Evolutionary conservation across 2,888 invertebrate genomes (phyloP), one percentile per base, ranked within the genome.

Genomic region (Amorpha juglandis): DNA sequence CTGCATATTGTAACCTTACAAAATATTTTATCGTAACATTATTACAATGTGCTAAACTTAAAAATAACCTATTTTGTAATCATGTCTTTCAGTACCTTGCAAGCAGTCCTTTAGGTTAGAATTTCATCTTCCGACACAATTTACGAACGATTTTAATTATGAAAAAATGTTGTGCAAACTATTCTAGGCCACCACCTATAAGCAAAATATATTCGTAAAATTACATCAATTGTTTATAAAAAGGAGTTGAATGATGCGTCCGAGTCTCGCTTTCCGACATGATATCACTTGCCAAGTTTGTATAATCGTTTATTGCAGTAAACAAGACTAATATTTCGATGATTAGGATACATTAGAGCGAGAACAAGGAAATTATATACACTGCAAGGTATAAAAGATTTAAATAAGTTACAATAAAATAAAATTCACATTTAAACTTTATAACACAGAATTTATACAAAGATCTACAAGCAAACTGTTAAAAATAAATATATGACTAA

Each of bases 41-140:
- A 89, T 87, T 91, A 90, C 86, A 91, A 91, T 91, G 92, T 92
- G 92, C 91, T 92, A 91, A 91, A 92, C 91, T 92, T 92, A 92
- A 89, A 89, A 86, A 81, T 89, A 88, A 88, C 83, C 88, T 91
- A 91, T 87, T 87, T 87, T 85, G 84, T 87, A 86, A 87, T 89
- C 86, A 88, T 85, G 86, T 91, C 88, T 87, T 87, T 86, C 84
- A 84, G 83, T 87, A 85, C 84, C 87, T 90, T 88, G 88, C 92
- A 90, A 92, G 90, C 90, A 90, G 84, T 89, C 83, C 83, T 79
- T 78, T 78, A 76, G 76, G 80, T 81, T 83, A 83, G 74, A 81
- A 74, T 76, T 78, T 74, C 67, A 19, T 48, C 71, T 74, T 73
- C 67, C 68, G 67, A 70, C 65, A 70, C 63, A 74, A 74, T 70